Conservation (phyloP, 2,113 vertebrate species). For the Cottus gobio region DNA sequence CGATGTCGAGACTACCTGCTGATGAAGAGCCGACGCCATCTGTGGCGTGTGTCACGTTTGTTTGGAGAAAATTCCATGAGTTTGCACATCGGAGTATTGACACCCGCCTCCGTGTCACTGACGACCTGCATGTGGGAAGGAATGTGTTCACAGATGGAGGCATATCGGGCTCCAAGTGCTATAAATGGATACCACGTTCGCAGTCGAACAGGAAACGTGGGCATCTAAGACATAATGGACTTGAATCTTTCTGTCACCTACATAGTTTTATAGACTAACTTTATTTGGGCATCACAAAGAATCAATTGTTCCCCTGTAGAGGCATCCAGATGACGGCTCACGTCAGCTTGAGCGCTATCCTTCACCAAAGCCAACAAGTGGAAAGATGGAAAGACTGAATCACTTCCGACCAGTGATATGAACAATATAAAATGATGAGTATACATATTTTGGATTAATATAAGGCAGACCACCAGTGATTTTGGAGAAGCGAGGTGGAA, state of each 20-base stretch:
- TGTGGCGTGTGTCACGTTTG: slow-evolving; percentile 38
- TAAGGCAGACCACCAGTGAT: too few relatives aligned
- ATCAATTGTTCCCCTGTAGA: too few relatives aligned
- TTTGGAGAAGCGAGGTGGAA: too few relatives aligned
- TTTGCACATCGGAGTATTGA: slow-evolving; percentile 30
- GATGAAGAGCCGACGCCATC: slow-evolving; percentile 27
- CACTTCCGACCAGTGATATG: too few relatives aligned
- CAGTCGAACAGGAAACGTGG: background rate
- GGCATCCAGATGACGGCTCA: too few relatives aligned
- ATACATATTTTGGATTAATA: too few relatives aligned
- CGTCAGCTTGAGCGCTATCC: too few relatives aligned
- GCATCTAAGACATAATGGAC: background rate
- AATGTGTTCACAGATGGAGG: slow-evolving; percentile 49
- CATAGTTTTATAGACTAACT: too few relatives aligned
- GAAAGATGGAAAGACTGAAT: too few relatives aligned
- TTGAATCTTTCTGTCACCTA: background rate
- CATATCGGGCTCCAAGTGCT: slow-evolving; percentile 23
- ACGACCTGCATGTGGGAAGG: slow-evolving; percentile 55
- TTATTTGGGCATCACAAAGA: too few relatives aligned
- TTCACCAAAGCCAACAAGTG: too few relatives aligned
- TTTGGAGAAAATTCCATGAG: slow-evolving; percentile 19
- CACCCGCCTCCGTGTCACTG: slow-evolving; percentile 49
- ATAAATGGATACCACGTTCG: slow-evolving; percentile 5
- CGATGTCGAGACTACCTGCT: slow-evolving; percentile 5
- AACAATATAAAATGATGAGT: too few relatives aligned